phyloP scores from a whole-genome alignment of 1,140 invertebrate species.

The Oncopodura yosiiana region DNA sequence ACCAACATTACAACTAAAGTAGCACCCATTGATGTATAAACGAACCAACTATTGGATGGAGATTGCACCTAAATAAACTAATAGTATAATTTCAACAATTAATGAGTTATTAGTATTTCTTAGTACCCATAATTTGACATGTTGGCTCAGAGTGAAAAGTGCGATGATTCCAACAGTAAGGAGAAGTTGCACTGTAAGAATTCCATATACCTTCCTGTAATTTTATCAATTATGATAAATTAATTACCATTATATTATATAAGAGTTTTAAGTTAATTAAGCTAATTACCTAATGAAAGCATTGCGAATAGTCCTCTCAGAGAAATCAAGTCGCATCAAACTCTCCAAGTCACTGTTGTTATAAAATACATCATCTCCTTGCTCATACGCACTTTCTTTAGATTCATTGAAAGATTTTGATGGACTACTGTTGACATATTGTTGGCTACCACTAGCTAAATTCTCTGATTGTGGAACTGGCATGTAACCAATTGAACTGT shows the following conservation, averaged over 20 bases:
- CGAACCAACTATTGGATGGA: too few species aligned
- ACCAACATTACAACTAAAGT: constrained; percentile 64
- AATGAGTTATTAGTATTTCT: too few species aligned
- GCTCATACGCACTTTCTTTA: neutral
- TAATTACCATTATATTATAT: neutral
- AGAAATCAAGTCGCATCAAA: constrained; percentile 56
- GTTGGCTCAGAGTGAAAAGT: constrained; percentile 44
- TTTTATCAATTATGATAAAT: neutral
- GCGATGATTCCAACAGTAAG: constrained; percentile 46
- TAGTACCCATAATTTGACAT: constrained; percentile 35
- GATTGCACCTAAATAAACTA: too few species aligned
- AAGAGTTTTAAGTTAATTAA: neutral
- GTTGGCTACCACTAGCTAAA: constrained; percentile 3
- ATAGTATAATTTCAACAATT: too few species aligned
- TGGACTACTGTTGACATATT: constrained; percentile 7
- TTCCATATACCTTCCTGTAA: constrained; percentile 46
- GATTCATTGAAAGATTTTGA: too few species aligned
- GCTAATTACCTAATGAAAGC: constrained; percentile 58
- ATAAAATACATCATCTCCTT: constrained; percentile 5
- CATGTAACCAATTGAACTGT: too few species aligned
- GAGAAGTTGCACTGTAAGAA: constrained; percentile 45
- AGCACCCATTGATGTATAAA: constrained; percentile 36
- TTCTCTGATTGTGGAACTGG: constrained; percentile 6
- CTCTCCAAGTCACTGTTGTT: constrained; percentile 5
- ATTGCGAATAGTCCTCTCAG: constrained; percentile 57